Conservation (phyloP, 2,113 vertebrate genomes). For the Mugil cephalus region DNA sequence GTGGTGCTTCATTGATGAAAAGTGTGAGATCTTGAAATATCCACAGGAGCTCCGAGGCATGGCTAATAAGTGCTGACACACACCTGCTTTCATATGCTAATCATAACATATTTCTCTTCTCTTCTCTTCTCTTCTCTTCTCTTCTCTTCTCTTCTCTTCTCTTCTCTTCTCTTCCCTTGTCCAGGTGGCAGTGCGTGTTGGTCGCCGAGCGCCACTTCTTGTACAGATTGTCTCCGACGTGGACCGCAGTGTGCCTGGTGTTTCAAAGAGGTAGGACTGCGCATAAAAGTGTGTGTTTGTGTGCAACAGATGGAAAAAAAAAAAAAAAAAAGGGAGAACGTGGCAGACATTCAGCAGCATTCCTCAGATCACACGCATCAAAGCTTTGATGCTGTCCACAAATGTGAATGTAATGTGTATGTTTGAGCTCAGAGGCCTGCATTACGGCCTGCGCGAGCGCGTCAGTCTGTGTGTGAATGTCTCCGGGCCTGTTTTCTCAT, state of each 20-base stretch:
- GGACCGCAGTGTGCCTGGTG: constrained; percentile 97
- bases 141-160: constrained; percentile 4
- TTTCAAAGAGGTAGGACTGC: constrained; percentile 90
- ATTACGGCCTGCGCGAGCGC: constrained; percentile 39
- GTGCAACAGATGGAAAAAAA: not conserved
- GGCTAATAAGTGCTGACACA: constrained; percentile 59
- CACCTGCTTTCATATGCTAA: constrained; percentile 68
- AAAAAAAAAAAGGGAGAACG: constrained; percentile 24
- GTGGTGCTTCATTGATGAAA: constrained; percentile 53
- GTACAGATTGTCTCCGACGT: constrained; percentile 89
- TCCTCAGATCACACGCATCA: constrained; percentile 64
- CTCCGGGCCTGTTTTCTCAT: constrained; percentile 47
- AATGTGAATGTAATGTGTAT: constrained; percentile 70
- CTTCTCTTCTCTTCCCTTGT: constrained; percentile 4
- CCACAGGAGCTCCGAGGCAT: constrained; percentile 34
- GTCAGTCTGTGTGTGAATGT: constrained; percentile 43
- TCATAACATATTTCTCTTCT: constrained; percentile 21
- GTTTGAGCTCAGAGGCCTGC: constrained; percentile 40
- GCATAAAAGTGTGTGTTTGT: constrained; percentile 18
- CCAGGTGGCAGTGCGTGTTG: constrained; percentile 89
- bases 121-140: not conserved
- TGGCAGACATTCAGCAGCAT: constrained; percentile 47
- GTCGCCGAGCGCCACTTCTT: constrained; percentile 86
- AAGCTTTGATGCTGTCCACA: constrained; percentile 61
- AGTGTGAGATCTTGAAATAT: constrained; percentile 40